A percentile compares a stretch with the other conserved stretches of the same genome.
Evolutionary conservation across 2,113 vertebrate genomes (phyloP).

Genomic region (Oreocharis arfaki): DNA sequence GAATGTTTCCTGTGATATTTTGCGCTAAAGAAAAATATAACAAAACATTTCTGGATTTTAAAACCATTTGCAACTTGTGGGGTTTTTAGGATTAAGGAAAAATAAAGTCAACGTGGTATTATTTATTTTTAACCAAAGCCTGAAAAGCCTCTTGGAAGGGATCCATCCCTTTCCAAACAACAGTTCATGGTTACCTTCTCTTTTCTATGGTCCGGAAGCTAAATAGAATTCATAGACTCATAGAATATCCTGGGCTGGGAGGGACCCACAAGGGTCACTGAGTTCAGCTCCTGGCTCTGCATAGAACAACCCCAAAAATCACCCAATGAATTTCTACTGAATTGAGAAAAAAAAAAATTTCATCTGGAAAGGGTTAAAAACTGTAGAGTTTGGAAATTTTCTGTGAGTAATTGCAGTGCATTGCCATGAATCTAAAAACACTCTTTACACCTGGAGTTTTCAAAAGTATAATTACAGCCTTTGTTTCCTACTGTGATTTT

Average conservation of each 20-base stretch:
- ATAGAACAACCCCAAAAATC: background rate
- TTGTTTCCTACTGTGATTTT: background rate
- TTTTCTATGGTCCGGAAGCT: background rate
- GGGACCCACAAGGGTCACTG: background rate
- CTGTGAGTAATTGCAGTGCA: background rate
- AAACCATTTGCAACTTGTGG: background rate
- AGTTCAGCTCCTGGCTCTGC: background rate
- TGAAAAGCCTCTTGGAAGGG: background rate
- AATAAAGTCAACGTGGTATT: background rate
- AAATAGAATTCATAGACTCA: background rate
- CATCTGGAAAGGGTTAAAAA: background rate
- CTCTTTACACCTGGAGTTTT: background rate
- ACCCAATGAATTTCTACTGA: background rate
- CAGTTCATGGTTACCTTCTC: background rate
- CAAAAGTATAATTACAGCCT: background rate
- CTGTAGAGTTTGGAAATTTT: background rate
- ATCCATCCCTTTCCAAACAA: background rate
- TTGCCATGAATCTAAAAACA: background rate
- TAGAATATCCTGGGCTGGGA: background rate
- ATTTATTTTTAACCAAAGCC: background rate
- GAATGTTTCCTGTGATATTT: background rate
- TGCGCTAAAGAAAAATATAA: background rate
- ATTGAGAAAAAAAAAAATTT: background rate
- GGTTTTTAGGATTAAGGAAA: background rate
- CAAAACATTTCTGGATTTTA: background rate